A percentile compares a stretch with the other conserved stretches of the same genome.
phyloP scores from a whole-genome alignment of 2,797 vertebrate genomes.

The Sciurus carolinensis region DNA sequence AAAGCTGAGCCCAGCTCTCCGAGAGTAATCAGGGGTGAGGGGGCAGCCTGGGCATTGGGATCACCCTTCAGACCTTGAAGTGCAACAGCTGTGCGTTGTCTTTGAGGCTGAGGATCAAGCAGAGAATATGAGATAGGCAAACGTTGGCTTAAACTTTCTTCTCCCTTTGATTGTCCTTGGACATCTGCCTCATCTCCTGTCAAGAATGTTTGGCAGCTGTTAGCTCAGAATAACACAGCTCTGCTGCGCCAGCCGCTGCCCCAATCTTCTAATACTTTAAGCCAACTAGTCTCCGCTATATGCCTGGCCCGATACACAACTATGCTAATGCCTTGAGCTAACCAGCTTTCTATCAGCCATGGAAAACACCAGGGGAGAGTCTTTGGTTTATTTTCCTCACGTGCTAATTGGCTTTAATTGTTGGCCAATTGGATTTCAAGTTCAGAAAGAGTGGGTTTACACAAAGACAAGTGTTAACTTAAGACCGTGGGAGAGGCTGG shows the following conservation, averaged over 20 bases:
- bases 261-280: slow-evolving; percentile 97
- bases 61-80: slow-evolving; percentile 93
- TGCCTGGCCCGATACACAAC: slow-evolving; percentile 86
- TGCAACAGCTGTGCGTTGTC: slow-evolving; percentile 97
- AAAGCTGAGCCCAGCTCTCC: slow-evolving; percentile 85
- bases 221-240: slow-evolving; percentile 96
- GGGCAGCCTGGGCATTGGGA: slow-evolving; percentile 86
- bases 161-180: slow-evolving; percentile 99
- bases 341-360: slow-evolving; percentile 90
- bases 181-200: slow-evolving; percentile 99
- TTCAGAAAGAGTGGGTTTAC: slow-evolving; percentile 86
- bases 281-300: slow-evolving; percentile 93
- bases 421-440: slow-evolving; percentile 97
- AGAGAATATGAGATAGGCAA: slow-evolving; percentile 97
- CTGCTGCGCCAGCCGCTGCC: slow-evolving; percentile 91
- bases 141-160: slow-evolving; percentile 97
- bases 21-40: slow-evolving; percentile 74
- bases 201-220: slow-evolving; percentile 99
- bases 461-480: slow-evolving; percentile 88
- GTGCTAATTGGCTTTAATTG: slow-evolving; percentile 99
- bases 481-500: slow-evolving; percentile 89
- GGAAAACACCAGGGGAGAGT: slow-evolving; percentile 85
- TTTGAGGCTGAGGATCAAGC: slow-evolving; percentile 95
- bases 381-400: slow-evolving; percentile 91
- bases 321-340: slow-evolving; percentile 92